Conservation (phyloP, 2,113 vertebrate genomes). For the Theristicus caerulescens region DNA sequence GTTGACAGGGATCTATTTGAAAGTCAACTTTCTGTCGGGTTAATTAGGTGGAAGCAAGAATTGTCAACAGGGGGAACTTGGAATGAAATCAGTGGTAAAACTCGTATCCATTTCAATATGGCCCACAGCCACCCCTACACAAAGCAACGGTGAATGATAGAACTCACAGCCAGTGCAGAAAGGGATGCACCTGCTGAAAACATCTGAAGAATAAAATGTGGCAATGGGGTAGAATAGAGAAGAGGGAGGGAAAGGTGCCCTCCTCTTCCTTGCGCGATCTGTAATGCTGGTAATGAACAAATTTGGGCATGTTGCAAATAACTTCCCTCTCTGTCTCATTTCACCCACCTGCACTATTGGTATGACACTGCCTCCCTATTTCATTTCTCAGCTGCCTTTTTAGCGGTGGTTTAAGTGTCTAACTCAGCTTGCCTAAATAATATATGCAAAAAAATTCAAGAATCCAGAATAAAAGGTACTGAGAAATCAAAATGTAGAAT, state of each 20-base stretch:
- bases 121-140: neutral
- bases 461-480: neutral
- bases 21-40: neutral
- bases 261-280: neutral
- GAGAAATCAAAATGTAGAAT: neutral
- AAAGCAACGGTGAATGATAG: neutral
- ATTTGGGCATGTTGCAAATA: neutral
- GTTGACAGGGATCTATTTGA: neutral
- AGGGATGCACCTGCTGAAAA: slow-evolving; percentile 5
- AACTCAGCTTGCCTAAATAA: neutral
- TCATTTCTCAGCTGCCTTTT: neutral
- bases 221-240: neutral
- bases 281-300: neutral
- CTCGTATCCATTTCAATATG: neutral
- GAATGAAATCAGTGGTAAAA: neutral
- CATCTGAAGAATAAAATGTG: neutral
- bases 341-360: neutral
- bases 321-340: neutral
- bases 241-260: neutral
- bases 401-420: neutral
- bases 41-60: neutral
- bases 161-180: neutral
- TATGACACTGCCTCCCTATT: neutral
- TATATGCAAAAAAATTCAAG: neutral
- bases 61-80: neutral